Conservation (phyloP, 2,797 vertebrate species). For the Pseudocheirus occidentalis region DNA sequence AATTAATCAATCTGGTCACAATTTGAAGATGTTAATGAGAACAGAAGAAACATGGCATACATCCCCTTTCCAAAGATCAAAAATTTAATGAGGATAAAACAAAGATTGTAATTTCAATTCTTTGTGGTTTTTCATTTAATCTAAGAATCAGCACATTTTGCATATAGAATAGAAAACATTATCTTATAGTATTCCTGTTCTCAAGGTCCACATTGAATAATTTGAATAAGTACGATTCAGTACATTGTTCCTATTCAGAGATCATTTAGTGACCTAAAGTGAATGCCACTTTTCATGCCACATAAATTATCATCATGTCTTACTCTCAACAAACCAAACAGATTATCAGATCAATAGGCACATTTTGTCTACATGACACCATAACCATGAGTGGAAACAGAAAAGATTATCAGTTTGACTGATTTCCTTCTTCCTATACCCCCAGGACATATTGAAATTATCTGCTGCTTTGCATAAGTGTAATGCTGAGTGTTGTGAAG, state of each 20-base stretch:
- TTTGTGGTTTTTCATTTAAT: constrained; percentile 31
- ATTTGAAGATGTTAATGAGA: constrained; percentile 29
- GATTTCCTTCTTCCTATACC: background rate
- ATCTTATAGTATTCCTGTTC: constrained; percentile 23
- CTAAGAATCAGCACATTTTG: constrained; percentile 20
- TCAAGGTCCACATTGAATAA: constrained; percentile 20
- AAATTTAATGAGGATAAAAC: constrained; percentile 55
- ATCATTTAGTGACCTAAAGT: background rate
- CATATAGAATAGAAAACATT: constrained; percentile 39
- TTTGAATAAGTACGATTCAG: constrained; percentile 39
- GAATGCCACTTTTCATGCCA: background rate
- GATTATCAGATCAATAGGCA: background rate
- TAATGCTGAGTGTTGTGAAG: background rate
- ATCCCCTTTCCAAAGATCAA: constrained; percentile 23
- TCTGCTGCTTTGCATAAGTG: background rate
- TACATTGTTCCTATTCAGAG: constrained; percentile 28
- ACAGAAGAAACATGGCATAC: background rate
- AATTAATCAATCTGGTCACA: constrained; percentile 42
- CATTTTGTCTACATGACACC: background rate
- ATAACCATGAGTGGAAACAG: background rate
- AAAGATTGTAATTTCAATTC: constrained; percentile 57
- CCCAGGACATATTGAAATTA: background rate
- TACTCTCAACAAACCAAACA: background rate
- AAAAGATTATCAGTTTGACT: background rate
- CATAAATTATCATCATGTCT: background rate